phyloP scores from a whole-genome alignment of 2,888 invertebrate species.

The Drosophila eohydei region DNA sequence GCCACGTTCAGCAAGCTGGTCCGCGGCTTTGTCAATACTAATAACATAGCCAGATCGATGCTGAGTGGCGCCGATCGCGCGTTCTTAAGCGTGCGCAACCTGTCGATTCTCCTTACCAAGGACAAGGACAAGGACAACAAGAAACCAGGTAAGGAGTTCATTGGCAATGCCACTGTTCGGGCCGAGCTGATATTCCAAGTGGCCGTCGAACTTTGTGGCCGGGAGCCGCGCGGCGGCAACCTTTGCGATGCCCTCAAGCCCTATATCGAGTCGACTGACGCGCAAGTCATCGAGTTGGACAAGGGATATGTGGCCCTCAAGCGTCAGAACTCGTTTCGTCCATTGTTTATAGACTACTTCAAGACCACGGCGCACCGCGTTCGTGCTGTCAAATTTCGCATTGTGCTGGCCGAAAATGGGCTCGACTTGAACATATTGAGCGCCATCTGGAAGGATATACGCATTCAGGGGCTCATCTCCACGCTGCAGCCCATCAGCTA shows the following conservation, averaged over 20 bases:
- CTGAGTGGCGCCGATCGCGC: neutral
- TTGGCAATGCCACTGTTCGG: neutral
- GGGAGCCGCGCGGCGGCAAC: neutral
- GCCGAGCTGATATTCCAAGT: slow-evolving; percentile 2
- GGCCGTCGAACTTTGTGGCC: neutral
- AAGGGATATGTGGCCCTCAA: neutral
- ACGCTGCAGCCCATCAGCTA: neutral
- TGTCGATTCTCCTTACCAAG: neutral
- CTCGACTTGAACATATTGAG: neutral
- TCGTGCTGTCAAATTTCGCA: slow-evolving; percentile 6
- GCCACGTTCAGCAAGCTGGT: neutral
- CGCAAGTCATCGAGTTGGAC: neutral
- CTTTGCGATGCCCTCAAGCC: neutral
- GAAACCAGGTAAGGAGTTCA: neutral
- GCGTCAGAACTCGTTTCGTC: slow-evolving; percentile 5
- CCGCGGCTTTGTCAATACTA: slow-evolving; percentile 1
- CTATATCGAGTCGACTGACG: neutral
- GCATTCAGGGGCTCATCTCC: neutral
- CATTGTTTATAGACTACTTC: neutral
- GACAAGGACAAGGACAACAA: neutral
- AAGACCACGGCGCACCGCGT: slow-evolving; percentile 4
- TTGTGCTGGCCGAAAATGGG: neutral
- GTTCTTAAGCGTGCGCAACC: neutral
- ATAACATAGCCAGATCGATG: neutral
- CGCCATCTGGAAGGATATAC: neutral